Evolutionary conservation across 2,888 invertebrate genomes (phyloP), one percentile per base, ranked within the genome.

Genomic region (Hyposoter dolosus): DNA sequence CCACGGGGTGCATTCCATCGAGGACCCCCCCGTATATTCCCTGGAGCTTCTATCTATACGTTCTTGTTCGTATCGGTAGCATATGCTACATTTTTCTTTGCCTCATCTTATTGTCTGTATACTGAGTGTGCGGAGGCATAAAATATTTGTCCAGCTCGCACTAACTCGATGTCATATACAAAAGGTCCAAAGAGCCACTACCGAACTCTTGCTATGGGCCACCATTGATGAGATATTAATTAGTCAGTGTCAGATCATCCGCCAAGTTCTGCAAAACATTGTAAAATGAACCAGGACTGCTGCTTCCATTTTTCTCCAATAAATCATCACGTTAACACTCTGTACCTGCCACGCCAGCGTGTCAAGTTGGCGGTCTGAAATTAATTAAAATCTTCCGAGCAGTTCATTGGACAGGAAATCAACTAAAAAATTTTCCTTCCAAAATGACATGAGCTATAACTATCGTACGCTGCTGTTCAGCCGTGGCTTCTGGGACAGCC

Each of bases 1-100:
- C 76, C 82, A 75, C 79, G 75, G 85, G 82, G 82, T 79, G 85
- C 85, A 85, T 82, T 85, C 85, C 85, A 75, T 76, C 75, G 75
- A 75, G 85, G 82, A 85, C 82, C 79, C 79, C 79, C 79, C 53
- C 74, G 68, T 72, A 69, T 63, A 43, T 45, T 40, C 60, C 53
- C 56, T 63, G 45, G 19, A 83, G 35, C 12, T 9, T 19, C 43
- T 65, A 47, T 63, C n/a, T 19, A 40, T 66, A 45, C 45, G 19
- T 35, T 56, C 2, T 63, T 56, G 5, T 47, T 45, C 76, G 65
- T 76, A 82, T 71, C 72, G 77, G 72, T 78, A 40, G 45, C 40
- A 65, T 81, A 72, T 72, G 81, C 66, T 76, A 82, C 81, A 82
- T 50, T 74, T 77, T 60, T 68, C 12, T 76, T 60, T 56, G 43